Percentiles rank a stretch among this genome's conserved stretches.
Conservation (phyloP, 2,113 vertebrate genomes). For the Desmodus rotundus region DNA sequence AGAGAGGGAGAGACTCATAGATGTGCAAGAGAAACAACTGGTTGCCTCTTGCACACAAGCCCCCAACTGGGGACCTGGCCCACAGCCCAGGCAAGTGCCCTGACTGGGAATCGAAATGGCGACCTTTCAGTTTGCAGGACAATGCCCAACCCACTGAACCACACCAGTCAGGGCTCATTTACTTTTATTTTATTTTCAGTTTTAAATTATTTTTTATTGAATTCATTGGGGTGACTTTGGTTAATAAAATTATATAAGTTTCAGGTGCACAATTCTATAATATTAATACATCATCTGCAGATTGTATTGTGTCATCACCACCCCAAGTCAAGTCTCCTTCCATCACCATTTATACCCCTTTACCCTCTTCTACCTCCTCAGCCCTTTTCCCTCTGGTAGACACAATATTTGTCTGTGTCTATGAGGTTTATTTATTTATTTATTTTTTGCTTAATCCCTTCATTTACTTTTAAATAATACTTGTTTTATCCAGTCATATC, state of each 20-base stretch:
- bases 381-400: neutral
- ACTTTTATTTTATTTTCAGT: neutral
- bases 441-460: neutral
- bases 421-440: neutral
- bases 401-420: neutral
- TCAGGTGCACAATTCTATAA: neutral
- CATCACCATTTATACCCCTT: neutral
- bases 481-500: neutral
- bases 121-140: too few relatives aligned
- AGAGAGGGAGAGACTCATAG: too few relatives aligned
- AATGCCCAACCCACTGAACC: too few relatives aligned
- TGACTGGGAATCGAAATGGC: too few relatives aligned
- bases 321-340: neutral
- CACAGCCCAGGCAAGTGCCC: too few relatives aligned
- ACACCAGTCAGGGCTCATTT: neutral
- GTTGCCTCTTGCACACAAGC: too few relatives aligned
- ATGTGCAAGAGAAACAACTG: too few relatives aligned
- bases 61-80: too few relatives aligned
- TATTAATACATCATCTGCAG: neutral
- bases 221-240: neutral
- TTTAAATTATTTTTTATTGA: neutral
- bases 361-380: neutral
- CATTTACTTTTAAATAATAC: neutral
- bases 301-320: neutral
- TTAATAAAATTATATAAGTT: neutral